Percentiles rank a stretch among this genome's conserved stretches.
Evolutionary conservation across 1,140 invertebrate species (phyloP).

Genomic region (Penaeus indicus): DNA sequence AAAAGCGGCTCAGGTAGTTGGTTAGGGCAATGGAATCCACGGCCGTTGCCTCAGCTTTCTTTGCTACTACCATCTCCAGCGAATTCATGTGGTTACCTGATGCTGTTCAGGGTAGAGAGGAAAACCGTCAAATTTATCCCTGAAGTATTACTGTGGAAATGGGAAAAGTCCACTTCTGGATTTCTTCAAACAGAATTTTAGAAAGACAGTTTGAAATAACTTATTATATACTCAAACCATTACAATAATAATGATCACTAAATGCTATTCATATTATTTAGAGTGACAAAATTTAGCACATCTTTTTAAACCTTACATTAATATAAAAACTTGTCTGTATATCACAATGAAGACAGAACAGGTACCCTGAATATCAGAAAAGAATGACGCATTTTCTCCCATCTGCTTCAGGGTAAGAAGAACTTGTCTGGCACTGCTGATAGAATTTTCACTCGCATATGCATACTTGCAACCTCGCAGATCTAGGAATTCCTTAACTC

Average conservation of each 20-base stretch:
- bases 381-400: conserved; percentile 77
- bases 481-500: conserved; percentile 75
- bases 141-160: too few relatives aligned
- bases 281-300: too few relatives aligned
- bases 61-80: conserved; percentile 76
- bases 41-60: conserved; percentile 76
- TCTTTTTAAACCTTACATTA: background rate
- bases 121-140: background rate
- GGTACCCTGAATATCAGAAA: conserved; percentile 75
- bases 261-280: too few relatives aligned
- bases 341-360: conserved; percentile 25
- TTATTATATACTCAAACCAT: too few relatives aligned
- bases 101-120: conserved; percentile 68
- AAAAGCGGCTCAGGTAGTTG: conserved; percentile 74
- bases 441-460: conserved; percentile 73
- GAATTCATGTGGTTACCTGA: conserved; percentile 76
- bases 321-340: background rate
- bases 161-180: too few relatives aligned
- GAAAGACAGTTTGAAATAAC: too few relatives aligned
- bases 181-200: too few relatives aligned
- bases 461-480: conserved; percentile 76
- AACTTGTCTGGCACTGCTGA: conserved; percentile 74
- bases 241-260: too few relatives aligned
- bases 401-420: conserved; percentile 74
- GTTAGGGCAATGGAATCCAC: conserved; percentile 76